Conservation (phyloP, 2,113 vertebrate species). For the Argyrosomus japonicus region DNA sequence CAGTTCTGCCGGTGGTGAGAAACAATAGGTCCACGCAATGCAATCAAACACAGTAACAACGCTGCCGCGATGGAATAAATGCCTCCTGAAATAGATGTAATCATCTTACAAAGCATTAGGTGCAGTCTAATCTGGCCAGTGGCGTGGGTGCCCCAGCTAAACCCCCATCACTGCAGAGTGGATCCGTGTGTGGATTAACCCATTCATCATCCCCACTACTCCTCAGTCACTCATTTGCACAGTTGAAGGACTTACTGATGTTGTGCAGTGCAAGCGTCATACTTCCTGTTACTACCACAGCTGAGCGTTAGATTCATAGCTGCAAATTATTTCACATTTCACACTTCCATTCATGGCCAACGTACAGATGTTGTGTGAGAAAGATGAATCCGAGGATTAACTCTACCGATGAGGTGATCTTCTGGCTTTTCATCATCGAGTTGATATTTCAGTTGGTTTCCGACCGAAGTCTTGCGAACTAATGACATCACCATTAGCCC, state of each 20-base stretch:
- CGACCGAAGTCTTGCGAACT: neutral
- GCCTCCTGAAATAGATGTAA: slow-evolving; percentile 91
- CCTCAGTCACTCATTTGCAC: slow-evolving; percentile 31
- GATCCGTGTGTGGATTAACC: slow-evolving; percentile 74
- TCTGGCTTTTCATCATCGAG: neutral
- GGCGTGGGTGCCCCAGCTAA: slow-evolving; percentile 74
- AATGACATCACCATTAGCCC: neutral
- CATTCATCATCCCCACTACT: slow-evolving; percentile 53
- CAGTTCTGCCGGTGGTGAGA: neutral
- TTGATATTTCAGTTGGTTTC: neutral
- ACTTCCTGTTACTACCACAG: neutral
- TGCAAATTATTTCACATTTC: neutral
- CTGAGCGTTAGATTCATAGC: neutral
- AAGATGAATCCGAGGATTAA: neutral
- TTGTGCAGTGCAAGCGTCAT: neutral
- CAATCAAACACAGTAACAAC: slow-evolving; percentile 81
- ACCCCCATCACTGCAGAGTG: slow-evolving; percentile 73
- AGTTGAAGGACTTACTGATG: slow-evolving; percentile 35
- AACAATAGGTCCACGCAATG: slow-evolving; percentile 39
- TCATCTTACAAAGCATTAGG: slow-evolving; percentile 91
- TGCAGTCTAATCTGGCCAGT: slow-evolving; percentile 86
- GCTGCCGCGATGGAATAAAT: slow-evolving; percentile 83
- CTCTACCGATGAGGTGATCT: no score
- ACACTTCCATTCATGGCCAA: neutral
- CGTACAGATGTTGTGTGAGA: neutral